A percentile compares a stretch with the other conserved stretches of the same genome.
Evolutionary conservation across 2,888 invertebrate genomes (phyloP).

Genomic region (Chalcis sispes): DNA sequence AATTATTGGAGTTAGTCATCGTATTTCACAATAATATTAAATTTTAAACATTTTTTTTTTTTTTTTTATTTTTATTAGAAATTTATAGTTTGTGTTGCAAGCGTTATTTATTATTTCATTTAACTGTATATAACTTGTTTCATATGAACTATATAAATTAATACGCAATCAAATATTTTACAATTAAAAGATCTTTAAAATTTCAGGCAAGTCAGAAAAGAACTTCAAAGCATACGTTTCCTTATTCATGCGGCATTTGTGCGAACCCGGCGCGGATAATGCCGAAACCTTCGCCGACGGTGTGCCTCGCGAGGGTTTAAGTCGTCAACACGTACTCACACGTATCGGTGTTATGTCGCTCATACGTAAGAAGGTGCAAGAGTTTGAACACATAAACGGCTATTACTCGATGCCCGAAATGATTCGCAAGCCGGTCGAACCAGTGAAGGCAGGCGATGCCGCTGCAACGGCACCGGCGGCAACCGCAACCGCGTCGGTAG

Average conservation of each 20-base stretch:
- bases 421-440: conserved; percentile 87
- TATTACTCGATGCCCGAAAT: conserved; percentile 98
- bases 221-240: conserved; percentile 99
- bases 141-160: too few relatives aligned
- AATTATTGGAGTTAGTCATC: too few relatives aligned
- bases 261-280: conserved; percentile 99
- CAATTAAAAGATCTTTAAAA: background rate
- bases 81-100: background rate
- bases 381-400: conserved; percentile 99
- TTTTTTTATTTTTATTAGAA: too few relatives aligned
- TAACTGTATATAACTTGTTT: too few relatives aligned
- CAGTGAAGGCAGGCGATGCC: conserved; percentile 74
- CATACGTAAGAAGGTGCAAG: conserved; percentile 99
- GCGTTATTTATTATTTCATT: background rate
- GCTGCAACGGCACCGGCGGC: conserved; percentile 67
- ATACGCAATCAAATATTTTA: too few relatives aligned
- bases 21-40: background rate
- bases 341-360: conserved; percentile 99
- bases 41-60: background rate
- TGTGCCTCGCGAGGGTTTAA: conserved; percentile 97
- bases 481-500: conserved; percentile 62
- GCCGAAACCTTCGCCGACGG: conserved; percentile 98
- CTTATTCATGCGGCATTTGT: conserved; percentile 98
- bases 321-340: conserved; percentile 97
- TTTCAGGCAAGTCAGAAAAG: conserved; percentile 91